Evolutionary conservation across 2,113 vertebrate species (phyloP), one percentile per base, ranked within the genome.

Genomic region (Origma solitaria): DNA sequence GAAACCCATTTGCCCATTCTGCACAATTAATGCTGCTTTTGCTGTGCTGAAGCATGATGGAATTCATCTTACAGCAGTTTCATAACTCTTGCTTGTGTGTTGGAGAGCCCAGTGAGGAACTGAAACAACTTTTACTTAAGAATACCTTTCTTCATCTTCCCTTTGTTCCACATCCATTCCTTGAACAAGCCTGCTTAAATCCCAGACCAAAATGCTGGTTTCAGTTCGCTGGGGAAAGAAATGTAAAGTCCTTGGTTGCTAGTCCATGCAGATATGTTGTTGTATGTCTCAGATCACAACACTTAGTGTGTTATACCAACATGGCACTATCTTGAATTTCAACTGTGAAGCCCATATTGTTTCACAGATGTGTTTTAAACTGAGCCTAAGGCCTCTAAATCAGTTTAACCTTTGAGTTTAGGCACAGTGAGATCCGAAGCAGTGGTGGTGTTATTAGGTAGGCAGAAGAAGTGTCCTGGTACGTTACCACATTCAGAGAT

Each of bases 401-500:
- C 9, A 68, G 30, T 76, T 72, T 80, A 72, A 69, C 28, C 35
- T 58, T 60, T 33, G 21, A 50, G 16, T 3, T 71, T 71, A 51
- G 60, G 45, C 20, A 17, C 21, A 30, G 4, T 19, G 49, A 33
- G 11, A 15, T 72, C 61, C 76, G 65, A 69, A 82, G 24, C 5
- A 60, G 37, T 19, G 9, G 11, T 35, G 17, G 27, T 44, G 15
- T 31, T 82, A 13, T 5, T 42, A 13, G 25, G 14, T 24, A n/a
- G 45, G 40, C 28, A 70, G 57, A 58, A 71, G 33, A 75, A 37
- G 3, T n/a, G 33, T 58, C n/a, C 38, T 37, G 35, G 13, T 53
- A 40, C 0, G 0, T 53, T 76, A 25, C 6, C 0, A 0, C 13
- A 2, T 53, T 89, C 37, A 62, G 78, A 85, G 27, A 33, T 54